These are phyloP conservation scores for Gryon sp. DNA, from an alignment of 1,140 invertebrate species.

Conservation along the genomic window DNA sequence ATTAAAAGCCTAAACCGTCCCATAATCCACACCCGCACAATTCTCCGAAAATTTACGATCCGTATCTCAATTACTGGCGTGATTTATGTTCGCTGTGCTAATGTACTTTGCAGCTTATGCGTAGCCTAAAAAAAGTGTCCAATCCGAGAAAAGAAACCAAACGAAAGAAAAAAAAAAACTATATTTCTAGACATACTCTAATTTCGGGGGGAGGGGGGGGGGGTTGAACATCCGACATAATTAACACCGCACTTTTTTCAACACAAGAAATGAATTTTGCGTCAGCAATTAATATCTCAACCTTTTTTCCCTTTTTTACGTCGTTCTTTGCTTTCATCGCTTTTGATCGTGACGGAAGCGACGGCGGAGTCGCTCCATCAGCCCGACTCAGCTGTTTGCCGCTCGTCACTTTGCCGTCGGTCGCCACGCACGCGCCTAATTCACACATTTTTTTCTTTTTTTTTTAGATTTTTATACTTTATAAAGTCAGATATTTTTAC, in stretches of 20 bases:
- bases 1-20: too few species aligned
- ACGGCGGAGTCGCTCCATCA: constrained; percentile 36
- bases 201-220: constrained; percentile 35
- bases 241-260: constrained; percentile 28
- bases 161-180: constrained; percentile 18
- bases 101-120: constrained; percentile 1
- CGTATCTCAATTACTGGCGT: constrained; percentile 11
- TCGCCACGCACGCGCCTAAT: constrained; percentile 20
- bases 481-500: too few species aligned
- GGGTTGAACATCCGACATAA: constrained; percentile 64
- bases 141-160: too few species aligned
- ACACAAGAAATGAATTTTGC: constrained; percentile 19
- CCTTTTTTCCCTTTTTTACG: constrained; percentile 21
- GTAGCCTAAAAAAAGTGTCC: constrained; percentile 4
- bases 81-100: constrained; percentile 17
- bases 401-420: constrained; percentile 64
- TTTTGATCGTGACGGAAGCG: constrained; percentile 52
- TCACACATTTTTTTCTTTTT: constrained; percentile 5
- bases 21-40: not conserved
- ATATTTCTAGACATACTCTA: constrained; percentile 8
- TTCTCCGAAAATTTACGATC: constrained; percentile 5
- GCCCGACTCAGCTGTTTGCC: constrained; percentile 72
- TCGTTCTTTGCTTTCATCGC: constrained; percentile 11
- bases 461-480: too few species aligned
- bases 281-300: constrained; percentile 40